Percentiles rank a stretch among this genome's conserved stretches.
These are phyloP conservation scores for Oreochromis tanganicae DNA, from an alignment of 2,113 vertebrate genomes.

Conservation along the genomic window DNA sequence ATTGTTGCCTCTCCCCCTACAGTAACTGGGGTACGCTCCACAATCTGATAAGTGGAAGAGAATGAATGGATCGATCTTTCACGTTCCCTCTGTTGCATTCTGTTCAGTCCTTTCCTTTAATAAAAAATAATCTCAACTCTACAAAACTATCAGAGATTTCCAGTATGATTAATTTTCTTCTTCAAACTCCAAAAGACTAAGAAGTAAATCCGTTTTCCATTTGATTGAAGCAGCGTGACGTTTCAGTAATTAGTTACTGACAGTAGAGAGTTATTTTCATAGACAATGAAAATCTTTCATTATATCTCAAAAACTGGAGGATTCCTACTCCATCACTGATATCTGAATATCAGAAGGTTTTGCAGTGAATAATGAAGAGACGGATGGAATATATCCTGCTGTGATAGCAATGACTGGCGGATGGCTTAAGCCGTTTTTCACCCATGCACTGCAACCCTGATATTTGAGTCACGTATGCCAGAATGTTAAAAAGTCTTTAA, in stretches of 20 bases:
- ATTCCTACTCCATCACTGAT: neutral
- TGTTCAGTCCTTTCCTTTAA: neutral
- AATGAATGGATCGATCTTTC: neutral
- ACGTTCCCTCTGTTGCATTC: neutral
- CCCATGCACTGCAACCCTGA: neutral
- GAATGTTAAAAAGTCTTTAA: neutral
- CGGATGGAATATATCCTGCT: neutral
- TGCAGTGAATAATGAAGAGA: neutral
- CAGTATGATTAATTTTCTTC: neutral
- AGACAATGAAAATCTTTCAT: neutral
- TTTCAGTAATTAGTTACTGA: conserved; percentile 3
- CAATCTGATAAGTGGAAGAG: neutral
- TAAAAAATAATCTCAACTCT: neutral
- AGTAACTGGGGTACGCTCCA: neutral
- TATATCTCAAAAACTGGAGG: neutral
- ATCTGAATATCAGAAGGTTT: neutral
- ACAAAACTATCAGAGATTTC: neutral
- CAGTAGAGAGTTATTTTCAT: conserved; percentile 17
- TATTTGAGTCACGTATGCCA: neutral
- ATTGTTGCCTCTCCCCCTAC: neutral
- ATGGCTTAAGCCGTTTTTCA: neutral
- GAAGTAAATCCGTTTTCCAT: neutral
- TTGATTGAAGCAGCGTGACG: conserved; percentile 2
- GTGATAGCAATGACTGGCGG: neutral
- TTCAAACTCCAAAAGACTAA: neutral